Percentiles rank a stretch among this genome's conserved stretches.
These are phyloP conservation scores for Desoria tigrina DNA, from an alignment of 2,888 invertebrate genomes.

Conservation along the genomic window DNA sequence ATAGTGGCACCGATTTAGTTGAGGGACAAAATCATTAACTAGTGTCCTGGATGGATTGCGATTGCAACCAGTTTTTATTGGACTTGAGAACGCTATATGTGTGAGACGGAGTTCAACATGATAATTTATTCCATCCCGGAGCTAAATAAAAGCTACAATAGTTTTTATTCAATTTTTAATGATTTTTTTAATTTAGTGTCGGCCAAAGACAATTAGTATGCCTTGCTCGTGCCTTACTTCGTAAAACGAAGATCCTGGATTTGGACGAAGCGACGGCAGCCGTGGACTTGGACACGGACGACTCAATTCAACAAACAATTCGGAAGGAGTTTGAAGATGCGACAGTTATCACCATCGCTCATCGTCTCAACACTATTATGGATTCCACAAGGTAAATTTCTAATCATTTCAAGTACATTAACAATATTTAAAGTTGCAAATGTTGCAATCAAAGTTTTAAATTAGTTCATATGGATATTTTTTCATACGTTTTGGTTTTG, in stretches of 20 bases:
- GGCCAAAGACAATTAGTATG: slow-evolving; percentile 57
- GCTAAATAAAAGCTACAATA: background rate
- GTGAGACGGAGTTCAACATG: too few species aligned
- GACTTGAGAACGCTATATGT: too few species aligned
- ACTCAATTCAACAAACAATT: slow-evolving; percentile 72
- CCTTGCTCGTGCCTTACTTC: slow-evolving; percentile 56
- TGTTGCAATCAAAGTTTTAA: too few species aligned
- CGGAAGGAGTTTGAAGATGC: slow-evolving; percentile 80
- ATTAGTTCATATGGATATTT: too few species aligned
- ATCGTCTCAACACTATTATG: slow-evolving; percentile 88
- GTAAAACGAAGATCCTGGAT: slow-evolving; percentile 55
- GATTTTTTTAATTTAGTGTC: slow-evolving; percentile 52
- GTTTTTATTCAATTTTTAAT: too few species aligned
- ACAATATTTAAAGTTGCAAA: background rate
- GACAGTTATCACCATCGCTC: slow-evolving; percentile 89
- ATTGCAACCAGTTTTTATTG: too few species aligned
- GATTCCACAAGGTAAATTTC: slow-evolving; percentile 70
- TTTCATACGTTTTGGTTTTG: background rate
- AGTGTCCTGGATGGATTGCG: too few species aligned
- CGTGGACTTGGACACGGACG: slow-evolving; percentile 61
- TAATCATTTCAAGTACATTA: background rate
- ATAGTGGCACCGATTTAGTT: background rate
- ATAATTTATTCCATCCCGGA: too few species aligned
- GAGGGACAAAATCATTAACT: too few species aligned
- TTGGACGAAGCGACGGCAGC: slow-evolving; percentile 62